phyloP scores from a whole-genome alignment of 1,140 invertebrate genomes.

The Lordiphosa stackelbergi region DNA sequence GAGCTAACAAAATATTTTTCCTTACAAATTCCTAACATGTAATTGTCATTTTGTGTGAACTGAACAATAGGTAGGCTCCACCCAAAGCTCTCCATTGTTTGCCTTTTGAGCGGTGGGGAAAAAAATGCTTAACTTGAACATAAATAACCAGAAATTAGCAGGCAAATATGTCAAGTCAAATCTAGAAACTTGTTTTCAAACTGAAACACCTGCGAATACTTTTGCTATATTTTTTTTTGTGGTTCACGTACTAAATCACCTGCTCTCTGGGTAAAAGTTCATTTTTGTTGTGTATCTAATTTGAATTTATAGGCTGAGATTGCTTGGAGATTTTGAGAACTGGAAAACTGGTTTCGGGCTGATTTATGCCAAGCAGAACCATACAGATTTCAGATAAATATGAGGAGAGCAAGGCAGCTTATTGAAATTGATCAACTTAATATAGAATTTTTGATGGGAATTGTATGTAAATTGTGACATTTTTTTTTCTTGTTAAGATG shows the following conservation, averaged over 20 bases:
- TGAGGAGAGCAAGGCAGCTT: slow-evolving; percentile 1
- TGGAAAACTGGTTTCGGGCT: background rate
- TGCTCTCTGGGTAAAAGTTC: slow-evolving; percentile 11
- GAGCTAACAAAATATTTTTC: slow-evolving; percentile 3
- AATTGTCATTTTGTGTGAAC: slow-evolving; percentile 61
- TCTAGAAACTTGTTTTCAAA: slow-evolving; percentile 53
- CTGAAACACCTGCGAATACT: slow-evolving; percentile 56
- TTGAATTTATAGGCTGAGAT: slow-evolving; percentile 67
- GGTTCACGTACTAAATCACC: slow-evolving; percentile 55
- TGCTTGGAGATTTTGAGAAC: slow-evolving; percentile 16
- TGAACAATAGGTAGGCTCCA: slow-evolving; percentile 49
- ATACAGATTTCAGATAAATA: too few relatives aligned
- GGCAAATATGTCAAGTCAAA: slow-evolving; percentile 55
- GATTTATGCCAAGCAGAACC: slow-evolving; percentile 48
- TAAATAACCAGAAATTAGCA: slow-evolving; percentile 50
- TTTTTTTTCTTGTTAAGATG: too few relatives aligned
- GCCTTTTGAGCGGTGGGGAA: slow-evolving; percentile 31
- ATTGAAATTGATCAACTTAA: slow-evolving; percentile 49
- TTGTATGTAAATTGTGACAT: slow-evolving; percentile 48
- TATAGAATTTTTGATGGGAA: slow-evolving; percentile 35
- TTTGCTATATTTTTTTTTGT: slow-evolving; percentile 13
- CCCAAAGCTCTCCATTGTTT: slow-evolving; percentile 54
- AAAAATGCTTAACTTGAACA: too few relatives aligned
- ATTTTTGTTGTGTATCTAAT: slow-evolving; percentile 45
- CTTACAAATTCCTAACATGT: slow-evolving; percentile 55